Base-by-base conservation (phyloP, 2,888 invertebrate species). In the Drosophila austrosaltans region DNA sequence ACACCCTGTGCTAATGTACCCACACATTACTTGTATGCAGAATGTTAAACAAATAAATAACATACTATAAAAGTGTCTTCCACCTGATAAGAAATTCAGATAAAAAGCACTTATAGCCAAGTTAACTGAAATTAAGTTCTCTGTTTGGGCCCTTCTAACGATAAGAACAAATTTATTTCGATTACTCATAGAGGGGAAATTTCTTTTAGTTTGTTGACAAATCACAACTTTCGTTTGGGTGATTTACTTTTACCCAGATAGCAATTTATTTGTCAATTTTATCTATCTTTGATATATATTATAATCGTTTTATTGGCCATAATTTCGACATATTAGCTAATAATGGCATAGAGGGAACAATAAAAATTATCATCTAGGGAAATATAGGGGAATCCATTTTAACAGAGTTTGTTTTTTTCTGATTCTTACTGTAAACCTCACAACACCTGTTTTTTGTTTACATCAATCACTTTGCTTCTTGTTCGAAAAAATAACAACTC, bases 1-100 rank as follows among this genome's bases (percentile, higher is more conserved):
- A 28, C 56, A 16, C 57, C 44, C 16, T 53, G 48, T 63, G 58
- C 48, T 30, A 53, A 68, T 56, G 25, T 57, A 63, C 4, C 30
- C 48, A 10, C 12, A 25, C 25, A 48, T 48, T 25, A 36, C 20
- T 28, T 76, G 62, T 65, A 53, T 53, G 44, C 16, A 53, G 28
- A 60, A 48, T 66, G 67, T 62, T 67, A 63, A 67, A 60, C 76
- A 74, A 80, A 76, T 59, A 77, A 82, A 76, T 66, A 73, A 54
- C 58, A 16, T 16, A 32, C 25, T 32, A 67, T 60, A 65, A 76
- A 64, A 25, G 7, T 59, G 62, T 62, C 44, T 62, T 22, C 42
- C 56, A 16, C 20, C 25, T 40, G 70, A 70, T 54, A 72, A 53
- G 28, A 48, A 56, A 60, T 22, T 7, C 60, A 16, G n/a, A 42